phyloP scores from a whole-genome alignment of 2,888 invertebrate species.

The Brachyptera risi region DNA sequence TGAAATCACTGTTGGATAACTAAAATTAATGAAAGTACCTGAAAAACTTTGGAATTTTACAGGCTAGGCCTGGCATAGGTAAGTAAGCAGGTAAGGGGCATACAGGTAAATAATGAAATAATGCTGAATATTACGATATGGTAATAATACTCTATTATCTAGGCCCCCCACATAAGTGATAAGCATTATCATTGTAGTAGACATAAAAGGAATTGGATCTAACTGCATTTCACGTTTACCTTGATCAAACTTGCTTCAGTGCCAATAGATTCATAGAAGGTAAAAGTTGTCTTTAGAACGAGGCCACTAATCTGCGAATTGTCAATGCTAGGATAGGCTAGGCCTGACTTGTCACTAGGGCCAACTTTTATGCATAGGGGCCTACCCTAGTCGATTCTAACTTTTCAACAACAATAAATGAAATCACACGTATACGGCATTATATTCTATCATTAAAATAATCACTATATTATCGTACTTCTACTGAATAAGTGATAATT shows the following conservation, averaged over 20 bases:
- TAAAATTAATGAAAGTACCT: slow-evolving; percentile 18
- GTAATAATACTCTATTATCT: too few relatives aligned
- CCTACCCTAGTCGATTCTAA: too few relatives aligned
- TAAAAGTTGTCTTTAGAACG: slow-evolving; percentile 25
- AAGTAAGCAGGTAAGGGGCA: too few relatives aligned
- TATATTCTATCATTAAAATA: too few relatives aligned
- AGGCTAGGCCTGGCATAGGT: background rate
- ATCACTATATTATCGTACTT: too few relatives aligned
- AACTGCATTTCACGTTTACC: slow-evolving; percentile 21
- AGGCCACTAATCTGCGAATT: too few relatives aligned
- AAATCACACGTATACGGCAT: too few relatives aligned
- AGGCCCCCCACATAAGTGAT: background rate
- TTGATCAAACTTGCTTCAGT: slow-evolving; percentile 11
- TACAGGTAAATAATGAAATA: background rate
- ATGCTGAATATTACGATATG: background rate
- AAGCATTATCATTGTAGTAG: background rate
- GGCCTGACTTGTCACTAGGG: too few relatives aligned
- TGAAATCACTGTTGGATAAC: slow-evolving; percentile 15
- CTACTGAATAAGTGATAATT: too few relatives aligned
- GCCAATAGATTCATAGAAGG: slow-evolving; percentile 22
- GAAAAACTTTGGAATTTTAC: slow-evolving; percentile 11
- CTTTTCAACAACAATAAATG: too few relatives aligned
- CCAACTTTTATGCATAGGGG: too few relatives aligned
- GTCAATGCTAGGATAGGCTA: too few relatives aligned
- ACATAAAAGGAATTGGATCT: background rate